These are phyloP conservation scores for Melanogrammus aeglefinus DNA, from an alignment of 2,797 vertebrate genomes.

Conservation along the genomic window DNA sequence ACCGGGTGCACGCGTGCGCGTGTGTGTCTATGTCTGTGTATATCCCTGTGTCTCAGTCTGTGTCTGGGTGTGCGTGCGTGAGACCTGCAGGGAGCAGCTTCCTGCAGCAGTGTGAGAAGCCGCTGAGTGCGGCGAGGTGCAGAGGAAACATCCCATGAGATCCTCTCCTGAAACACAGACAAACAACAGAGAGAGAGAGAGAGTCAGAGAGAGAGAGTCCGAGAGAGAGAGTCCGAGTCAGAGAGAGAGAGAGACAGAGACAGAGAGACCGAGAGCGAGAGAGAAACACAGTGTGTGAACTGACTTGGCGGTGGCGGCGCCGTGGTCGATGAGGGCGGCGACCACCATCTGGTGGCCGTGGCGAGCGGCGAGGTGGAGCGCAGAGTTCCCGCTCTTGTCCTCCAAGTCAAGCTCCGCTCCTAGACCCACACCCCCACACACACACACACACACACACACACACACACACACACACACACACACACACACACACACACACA, in stretches of 20 bases:
- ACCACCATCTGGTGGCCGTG: slow-evolving; percentile 95
- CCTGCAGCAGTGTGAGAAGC: slow-evolving; percentile 97
- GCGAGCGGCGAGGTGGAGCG: slow-evolving; percentile 92
- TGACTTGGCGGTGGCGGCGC: slow-evolving; percentile 91
- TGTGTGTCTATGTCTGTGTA: slow-evolving; percentile 13
- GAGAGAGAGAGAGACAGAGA: no score
- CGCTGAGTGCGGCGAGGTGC: slow-evolving; percentile 95
- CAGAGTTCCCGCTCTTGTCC: slow-evolving; percentile 93
- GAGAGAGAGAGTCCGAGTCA: no score
- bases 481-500: background rate
- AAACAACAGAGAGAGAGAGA: background rate
- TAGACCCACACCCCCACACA: slow-evolving; percentile 56
- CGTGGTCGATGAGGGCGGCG: slow-evolving; percentile 90
- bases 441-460: background rate
- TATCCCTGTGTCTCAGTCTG: background rate
- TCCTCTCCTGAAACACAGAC: slow-evolving; percentile 77
- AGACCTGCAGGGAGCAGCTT: slow-evolving; percentile 95
- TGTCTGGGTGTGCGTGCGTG: background rate
- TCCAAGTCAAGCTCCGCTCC: slow-evolving; percentile 92
- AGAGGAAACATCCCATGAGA: slow-evolving; percentile 97
- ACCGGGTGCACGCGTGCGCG: no score
- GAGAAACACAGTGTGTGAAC: slow-evolving; percentile 47
- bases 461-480: background rate
- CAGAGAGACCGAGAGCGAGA: no score
- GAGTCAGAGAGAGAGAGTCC: no score